Percentiles rank a stretch among this genome's conserved stretches.
phyloP scores from a whole-genome alignment of 64 coral and sea anemone species.

The Montipora foliosa region DNA sequence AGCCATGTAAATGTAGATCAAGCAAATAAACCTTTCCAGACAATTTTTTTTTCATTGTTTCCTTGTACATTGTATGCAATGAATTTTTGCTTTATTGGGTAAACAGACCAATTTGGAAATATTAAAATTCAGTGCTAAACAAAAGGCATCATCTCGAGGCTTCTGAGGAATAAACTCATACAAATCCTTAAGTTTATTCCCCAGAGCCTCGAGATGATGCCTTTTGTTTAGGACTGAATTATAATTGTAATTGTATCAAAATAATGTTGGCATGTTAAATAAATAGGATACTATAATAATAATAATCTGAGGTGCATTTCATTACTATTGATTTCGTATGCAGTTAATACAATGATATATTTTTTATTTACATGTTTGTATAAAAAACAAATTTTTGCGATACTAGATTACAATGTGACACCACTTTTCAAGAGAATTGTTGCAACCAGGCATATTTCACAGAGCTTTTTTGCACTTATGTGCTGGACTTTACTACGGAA shows the following conservation, averaged over 20 bases:
- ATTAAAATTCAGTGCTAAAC: too few species aligned
- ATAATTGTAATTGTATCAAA: too few species aligned
- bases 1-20: background rate
- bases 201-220: too few species aligned
- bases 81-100: background rate
- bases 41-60: too few species aligned
- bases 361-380: background rate
- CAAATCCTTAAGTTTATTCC: too few species aligned
- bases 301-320: too few species aligned
- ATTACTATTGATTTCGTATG: background rate
- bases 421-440: background rate
- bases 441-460: background rate
- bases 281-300: too few species aligned
- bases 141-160: too few species aligned
- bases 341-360: background rate
- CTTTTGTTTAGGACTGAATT: too few species aligned
- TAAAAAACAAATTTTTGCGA: background rate
- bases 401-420: background rate
- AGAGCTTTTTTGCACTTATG: background rate
- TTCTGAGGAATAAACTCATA: too few species aligned
- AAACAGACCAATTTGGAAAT: background rate
- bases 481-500: background rate
- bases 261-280: too few species aligned
- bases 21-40: too few species aligned
- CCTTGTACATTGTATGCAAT: background rate